Percentiles rank a stretch among this genome's conserved stretches.
phyloP scores from a whole-genome alignment of 2,888 invertebrate genomes.

The Bedellia somnulentella region DNA sequence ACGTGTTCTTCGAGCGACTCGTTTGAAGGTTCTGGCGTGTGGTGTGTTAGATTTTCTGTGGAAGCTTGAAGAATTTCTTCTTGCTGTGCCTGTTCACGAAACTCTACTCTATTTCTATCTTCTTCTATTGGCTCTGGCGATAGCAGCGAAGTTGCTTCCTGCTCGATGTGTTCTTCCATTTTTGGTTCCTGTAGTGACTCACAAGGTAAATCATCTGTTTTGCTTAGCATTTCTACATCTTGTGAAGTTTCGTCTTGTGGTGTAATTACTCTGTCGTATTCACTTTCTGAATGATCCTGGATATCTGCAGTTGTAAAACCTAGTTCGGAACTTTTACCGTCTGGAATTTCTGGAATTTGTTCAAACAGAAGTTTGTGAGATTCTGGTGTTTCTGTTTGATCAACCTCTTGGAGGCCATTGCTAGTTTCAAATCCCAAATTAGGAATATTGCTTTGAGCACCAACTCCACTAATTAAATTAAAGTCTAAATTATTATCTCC shows the following conservation, averaged over 20 bases:
- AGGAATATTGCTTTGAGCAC: conserved; percentile 23
- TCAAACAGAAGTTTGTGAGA: conserved; percentile 52
- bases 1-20: too few species aligned
- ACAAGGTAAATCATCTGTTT: conserved; percentile 26
- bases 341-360: conserved; percentile 54
- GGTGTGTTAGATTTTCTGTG: too few species aligned
- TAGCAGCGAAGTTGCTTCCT: conserved; percentile 7
- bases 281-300: too few species aligned
- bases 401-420: conserved; percentile 26
- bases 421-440: conserved; percentile 30
- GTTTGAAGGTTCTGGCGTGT: too few species aligned
- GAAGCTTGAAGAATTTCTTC: too few species aligned
- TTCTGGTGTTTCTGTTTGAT: conserved; percentile 50
- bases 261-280: conserved; percentile 21
- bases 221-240: conserved; percentile 35
- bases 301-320: conserved; percentile 40
- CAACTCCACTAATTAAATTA: conserved; percentile 22
- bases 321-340: conserved; percentile 49
- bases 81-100: conserved; percentile 16
- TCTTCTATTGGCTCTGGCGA: conserved; percentile 4
- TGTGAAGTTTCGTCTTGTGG: conserved; percentile 38
- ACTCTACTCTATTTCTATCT: conserved; percentile 25
- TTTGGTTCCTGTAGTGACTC: conserved; percentile 14
- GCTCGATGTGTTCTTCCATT: conserved; percentile 5
- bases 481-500: conserved; percentile 31